Evolutionary conservation across 1,140 invertebrate species (phyloP).

Genomic region (Pinna nobilis): DNA sequence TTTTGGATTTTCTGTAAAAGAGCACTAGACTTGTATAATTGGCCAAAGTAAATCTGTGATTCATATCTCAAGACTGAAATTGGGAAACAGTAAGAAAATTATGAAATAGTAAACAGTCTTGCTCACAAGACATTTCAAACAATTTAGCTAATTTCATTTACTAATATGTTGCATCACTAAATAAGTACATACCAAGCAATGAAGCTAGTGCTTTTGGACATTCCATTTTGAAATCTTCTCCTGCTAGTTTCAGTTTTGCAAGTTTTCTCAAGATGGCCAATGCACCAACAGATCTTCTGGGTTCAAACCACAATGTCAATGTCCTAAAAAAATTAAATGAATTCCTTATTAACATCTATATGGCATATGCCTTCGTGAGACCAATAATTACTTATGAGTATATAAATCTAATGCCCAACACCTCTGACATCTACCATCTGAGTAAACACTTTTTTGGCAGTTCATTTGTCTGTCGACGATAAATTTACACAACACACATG

Average conservation of each 20-base stretch:
- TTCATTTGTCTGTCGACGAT: too few species aligned
- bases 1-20: too few species aligned
- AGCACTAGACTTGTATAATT: not conserved
- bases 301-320: constrained; percentile 21
- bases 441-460: too few species aligned
- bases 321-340: not conserved
- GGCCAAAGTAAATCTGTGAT: not conserved
- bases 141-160: too few species aligned
- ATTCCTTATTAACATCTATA: not conserved
- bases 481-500: too few species aligned
- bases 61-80: not conserved
- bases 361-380: not conserved
- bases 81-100: not conserved
- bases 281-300: constrained; percentile 11
- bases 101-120: not conserved
- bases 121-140: not conserved
- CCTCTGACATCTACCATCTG: too few species aligned
- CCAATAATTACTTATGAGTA: too few species aligned
- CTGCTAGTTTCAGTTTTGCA: constrained; percentile 1
- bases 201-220: constrained; percentile 19
- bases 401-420: too few species aligned
- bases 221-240: constrained; percentile 26
- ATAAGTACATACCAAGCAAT: not conserved
- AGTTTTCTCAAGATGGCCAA: constrained; percentile 19
- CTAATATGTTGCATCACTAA: too few species aligned